phyloP scores from a whole-genome alignment of 1,140 invertebrate species.

The Drosophila malerkotliana region DNA sequence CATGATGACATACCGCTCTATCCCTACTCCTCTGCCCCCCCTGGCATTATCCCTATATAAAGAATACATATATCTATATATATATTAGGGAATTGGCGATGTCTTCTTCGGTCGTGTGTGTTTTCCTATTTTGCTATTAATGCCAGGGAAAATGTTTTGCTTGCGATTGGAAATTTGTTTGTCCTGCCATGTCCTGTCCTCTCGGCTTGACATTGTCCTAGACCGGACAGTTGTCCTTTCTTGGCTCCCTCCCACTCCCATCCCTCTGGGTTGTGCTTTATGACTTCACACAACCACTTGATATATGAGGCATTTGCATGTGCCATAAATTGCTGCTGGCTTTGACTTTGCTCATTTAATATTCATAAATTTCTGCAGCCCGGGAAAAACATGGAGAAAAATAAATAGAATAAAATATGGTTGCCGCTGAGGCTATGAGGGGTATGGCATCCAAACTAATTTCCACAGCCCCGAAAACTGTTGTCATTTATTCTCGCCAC shows the following conservation, averaged over 20 bases:
- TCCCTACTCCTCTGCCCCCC: neutral
- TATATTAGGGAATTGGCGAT: neutral
- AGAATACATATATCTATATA: constrained; percentile 28
- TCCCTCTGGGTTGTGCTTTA: constrained; percentile 46
- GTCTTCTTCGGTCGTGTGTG: constrained; percentile 11
- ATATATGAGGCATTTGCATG: constrained; percentile 81
- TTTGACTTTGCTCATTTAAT: constrained; percentile 67
- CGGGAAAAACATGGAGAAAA: constrained; percentile 38
- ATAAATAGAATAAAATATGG: constrained; percentile 45
- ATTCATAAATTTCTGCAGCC: constrained; percentile 72
- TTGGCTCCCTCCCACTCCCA: neutral
- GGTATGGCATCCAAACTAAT: constrained; percentile 54
- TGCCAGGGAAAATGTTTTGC: constrained; percentile 74
- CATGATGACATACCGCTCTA: constrained; percentile 49
- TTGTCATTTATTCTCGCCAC: constrained; percentile 71
- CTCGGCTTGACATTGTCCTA: constrained; percentile 32
- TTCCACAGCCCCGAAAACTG: constrained; percentile 52
- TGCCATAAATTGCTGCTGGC: constrained; percentile 70
- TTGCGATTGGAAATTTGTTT: constrained; percentile 80
- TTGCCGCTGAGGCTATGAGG: neutral
- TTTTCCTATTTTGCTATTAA: constrained; percentile 71
- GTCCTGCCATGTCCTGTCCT: constrained; percentile 52
- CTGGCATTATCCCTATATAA: constrained; percentile 69
- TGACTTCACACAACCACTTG: constrained; percentile 68
- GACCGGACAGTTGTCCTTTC: constrained; percentile 41